Conservation (phyloP, 2,797 vertebrate species). For the Tamandua tetradactyla region DNA sequence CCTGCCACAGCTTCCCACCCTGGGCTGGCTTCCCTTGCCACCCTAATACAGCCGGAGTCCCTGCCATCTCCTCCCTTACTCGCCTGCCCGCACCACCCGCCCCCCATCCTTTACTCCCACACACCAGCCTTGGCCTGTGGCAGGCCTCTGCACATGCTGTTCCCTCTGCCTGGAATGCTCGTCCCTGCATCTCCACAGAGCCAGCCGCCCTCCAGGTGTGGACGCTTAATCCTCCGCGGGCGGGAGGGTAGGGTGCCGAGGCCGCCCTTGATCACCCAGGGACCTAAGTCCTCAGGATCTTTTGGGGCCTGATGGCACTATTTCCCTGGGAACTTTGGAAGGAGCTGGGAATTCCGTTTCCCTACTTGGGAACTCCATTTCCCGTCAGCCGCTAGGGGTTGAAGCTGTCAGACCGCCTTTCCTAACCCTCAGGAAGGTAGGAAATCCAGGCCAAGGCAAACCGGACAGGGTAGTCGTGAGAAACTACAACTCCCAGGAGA, state of each 20-base stretch:
- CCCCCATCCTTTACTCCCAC: too few relatives aligned
- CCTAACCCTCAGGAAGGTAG: background rate
- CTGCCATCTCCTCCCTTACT: fast-evolving
- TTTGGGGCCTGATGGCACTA: background rate
- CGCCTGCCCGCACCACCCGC: background rate
- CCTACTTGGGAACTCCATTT: background rate
- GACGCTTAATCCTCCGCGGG: background rate
- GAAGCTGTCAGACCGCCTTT: background rate
- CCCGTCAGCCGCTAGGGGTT: background rate
- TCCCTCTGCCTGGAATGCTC: background rate
- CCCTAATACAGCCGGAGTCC: background rate
- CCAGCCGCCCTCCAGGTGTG: background rate
- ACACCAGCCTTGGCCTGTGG: background rate
- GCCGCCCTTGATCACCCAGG: background rate
- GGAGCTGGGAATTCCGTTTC: background rate
- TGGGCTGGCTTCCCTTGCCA: background rate
- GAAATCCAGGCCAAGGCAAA: background rate
- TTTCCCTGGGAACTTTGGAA: background rate
- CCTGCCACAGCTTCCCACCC: background rate
- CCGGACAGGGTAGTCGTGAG: fast-evolving
- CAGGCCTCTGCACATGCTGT: background rate
- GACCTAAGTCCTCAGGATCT: background rate
- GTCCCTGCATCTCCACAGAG: background rate
- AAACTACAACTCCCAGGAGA: background rate
- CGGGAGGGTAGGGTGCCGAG: background rate